These are phyloP conservation scores for Melanostoma scalare DNA, from an alignment of 2,888 invertebrate genomes.

Conservation along the genomic window DNA sequence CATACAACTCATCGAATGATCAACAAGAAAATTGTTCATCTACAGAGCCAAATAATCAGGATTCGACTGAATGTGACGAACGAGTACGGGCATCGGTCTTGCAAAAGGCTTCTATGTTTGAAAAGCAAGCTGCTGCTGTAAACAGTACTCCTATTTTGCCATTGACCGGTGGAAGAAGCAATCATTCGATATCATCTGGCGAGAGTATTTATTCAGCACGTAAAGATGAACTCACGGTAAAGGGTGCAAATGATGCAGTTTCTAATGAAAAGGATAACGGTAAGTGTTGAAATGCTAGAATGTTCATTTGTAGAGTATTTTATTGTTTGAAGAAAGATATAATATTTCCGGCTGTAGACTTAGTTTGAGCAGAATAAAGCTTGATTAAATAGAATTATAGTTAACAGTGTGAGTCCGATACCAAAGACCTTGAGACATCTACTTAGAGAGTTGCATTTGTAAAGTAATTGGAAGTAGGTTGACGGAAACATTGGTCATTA, in stretches of 20 bases:
- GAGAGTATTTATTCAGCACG: slow-evolving; percentile 73
- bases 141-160: slow-evolving; percentile 71
- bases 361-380: slow-evolving; percentile 45
- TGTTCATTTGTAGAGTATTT: slow-evolving; percentile 5
- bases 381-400: neutral
- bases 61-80: slow-evolving; percentile 78
- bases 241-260: slow-evolving; percentile 50
- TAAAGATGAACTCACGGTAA: slow-evolving; percentile 75
- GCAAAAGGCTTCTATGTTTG: slow-evolving; percentile 82
- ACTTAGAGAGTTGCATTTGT: neutral
- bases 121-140: slow-evolving; percentile 80
- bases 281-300: slow-evolving; percentile 60
- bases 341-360: slow-evolving; percentile 45
- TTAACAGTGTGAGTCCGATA: too few species aligned
- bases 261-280: slow-evolving; percentile 75
- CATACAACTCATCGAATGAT: slow-evolving; percentile 25
- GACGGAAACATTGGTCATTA: too few species aligned
- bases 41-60: slow-evolving; percentile 52
- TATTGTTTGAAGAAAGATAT: slow-evolving; percentile 3
- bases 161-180: slow-evolving; percentile 65
- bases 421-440: neutral
- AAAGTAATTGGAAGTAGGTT: too few species aligned
- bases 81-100: slow-evolving; percentile 81
- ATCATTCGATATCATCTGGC: slow-evolving; percentile 71
- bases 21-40: slow-evolving; percentile 60